Evolutionary conservation across 2,797 vertebrate species (phyloP).

Genomic region (Pseudochaenichthys georgianus): DNA sequence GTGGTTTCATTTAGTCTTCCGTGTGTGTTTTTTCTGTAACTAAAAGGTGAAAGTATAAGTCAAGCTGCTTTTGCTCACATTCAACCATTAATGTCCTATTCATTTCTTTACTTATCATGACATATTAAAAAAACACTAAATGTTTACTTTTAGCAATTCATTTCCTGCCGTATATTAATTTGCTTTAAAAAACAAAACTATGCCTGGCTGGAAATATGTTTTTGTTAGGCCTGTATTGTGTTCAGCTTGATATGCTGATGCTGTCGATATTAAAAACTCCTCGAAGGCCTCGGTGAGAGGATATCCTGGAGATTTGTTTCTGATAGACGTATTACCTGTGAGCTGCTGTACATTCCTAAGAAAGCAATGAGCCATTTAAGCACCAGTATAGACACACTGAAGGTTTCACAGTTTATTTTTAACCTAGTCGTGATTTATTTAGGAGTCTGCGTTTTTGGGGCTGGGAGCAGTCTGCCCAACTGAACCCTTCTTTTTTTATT

Average conservation of each 20-base stretch:
- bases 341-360: constrained; percentile 18
- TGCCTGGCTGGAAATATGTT: constrained; percentile 29
- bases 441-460: constrained; percentile 59
- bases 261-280: constrained; percentile 37
- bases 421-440: constrained; percentile 77
- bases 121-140: not conserved
- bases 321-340: constrained; percentile 32
- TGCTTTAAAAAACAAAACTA: constrained; percentile 27
- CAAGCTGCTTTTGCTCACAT: constrained; percentile 10
- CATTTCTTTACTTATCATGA: constrained; percentile 23
- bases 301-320: constrained; percentile 59
- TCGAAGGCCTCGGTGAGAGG: constrained; percentile 38
- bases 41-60: no score
- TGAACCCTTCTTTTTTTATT: constrained; percentile 46
- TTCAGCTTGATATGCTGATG: constrained; percentile 28
- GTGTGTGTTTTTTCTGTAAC: no score
- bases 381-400: constrained; percentile 15
- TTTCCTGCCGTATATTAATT: constrained; percentile 42
- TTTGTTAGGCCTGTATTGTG: constrained; percentile 24
- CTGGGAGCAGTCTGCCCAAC: constrained; percentile 49
- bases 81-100: constrained; percentile 5
- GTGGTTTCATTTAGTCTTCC: no score
- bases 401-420: constrained; percentile 73
- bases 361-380: constrained; percentile 46
- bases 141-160: constrained; percentile 43